Conservation (phyloP, 2,113 vertebrate genomes). For the Siniperca knerii region DNA sequence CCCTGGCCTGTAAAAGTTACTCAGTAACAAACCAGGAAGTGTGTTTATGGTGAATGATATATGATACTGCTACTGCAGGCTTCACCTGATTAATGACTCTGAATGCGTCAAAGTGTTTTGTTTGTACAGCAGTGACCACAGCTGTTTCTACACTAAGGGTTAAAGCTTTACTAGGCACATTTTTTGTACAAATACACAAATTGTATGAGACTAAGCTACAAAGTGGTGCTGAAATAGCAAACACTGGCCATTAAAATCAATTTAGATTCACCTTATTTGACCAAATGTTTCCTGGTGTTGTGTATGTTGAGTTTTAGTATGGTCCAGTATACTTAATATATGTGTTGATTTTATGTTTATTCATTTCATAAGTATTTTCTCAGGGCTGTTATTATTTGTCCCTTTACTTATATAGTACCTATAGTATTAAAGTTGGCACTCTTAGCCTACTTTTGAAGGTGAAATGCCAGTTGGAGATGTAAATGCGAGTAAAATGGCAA, state of each 20-base stretch:
- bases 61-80: slow-evolving; percentile 6
- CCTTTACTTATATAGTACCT: neutral
- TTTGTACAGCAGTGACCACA: slow-evolving; percentile 60
- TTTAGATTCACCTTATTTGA: neutral
- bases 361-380: neutral
- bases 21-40: slow-evolving; percentile 39
- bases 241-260: neutral
- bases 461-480: neutral
- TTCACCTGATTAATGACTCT: slow-evolving; percentile 57
- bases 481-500: neutral
- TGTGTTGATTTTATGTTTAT: neutral
- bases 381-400: neutral
- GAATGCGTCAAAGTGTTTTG: slow-evolving; percentile 37
- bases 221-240: neutral
- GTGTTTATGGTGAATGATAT: slow-evolving; percentile 39
- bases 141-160: slow-evolving; percentile 44
- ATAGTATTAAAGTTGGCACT: neutral
- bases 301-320: neutral
- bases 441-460: neutral
- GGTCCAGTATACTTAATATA: neutral
- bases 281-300: neutral
- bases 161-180: slow-evolving; percentile 1
- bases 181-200: neutral
- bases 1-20: neutral
- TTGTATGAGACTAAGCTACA: neutral